Evolutionary conservation across 2,113 vertebrate genomes (phyloP).

Genomic region (Eupsittula cactorum): DNA sequence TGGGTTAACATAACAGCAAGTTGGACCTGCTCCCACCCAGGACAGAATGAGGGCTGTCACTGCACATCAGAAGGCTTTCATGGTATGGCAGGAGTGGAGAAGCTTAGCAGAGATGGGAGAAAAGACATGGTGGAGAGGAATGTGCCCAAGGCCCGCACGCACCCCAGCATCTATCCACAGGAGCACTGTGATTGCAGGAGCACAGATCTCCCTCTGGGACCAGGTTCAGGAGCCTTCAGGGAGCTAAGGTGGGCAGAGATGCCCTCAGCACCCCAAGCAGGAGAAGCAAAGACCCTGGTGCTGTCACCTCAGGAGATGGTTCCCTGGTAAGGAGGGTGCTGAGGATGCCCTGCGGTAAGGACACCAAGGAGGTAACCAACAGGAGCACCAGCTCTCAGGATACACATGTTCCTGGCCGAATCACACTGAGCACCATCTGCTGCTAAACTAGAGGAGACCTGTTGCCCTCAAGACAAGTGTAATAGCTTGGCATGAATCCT

Average conservation of each 20-base stretch:
- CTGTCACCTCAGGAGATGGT: neutral
- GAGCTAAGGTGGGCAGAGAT: neutral
- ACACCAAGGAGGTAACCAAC: neutral
- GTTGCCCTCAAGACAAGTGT: neutral
- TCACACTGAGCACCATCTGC: neutral
- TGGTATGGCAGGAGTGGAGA: neutral
- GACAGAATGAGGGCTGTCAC: neutral
- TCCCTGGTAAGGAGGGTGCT: neutral
- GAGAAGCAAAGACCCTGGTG: neutral
- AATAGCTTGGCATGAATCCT: neutral
- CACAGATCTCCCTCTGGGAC: neutral
- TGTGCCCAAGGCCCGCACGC: neutral
- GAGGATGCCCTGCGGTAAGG: neutral
- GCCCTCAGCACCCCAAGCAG: neutral
- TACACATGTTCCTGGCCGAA: neutral
- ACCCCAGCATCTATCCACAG: neutral
- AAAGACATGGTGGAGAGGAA: neutral
- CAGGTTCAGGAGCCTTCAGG: neutral
- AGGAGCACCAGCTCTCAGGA: neutral
- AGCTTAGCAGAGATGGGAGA: neutral
- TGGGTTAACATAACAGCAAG: accelerated
- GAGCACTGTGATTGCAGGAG: neutral
- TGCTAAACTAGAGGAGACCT: neutral
- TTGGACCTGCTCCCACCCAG: neutral
- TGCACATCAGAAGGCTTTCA: neutral